phyloP scores from a whole-genome alignment of 92 coral and sea anemone species.

The Palythoa heliodiscus region DNA sequence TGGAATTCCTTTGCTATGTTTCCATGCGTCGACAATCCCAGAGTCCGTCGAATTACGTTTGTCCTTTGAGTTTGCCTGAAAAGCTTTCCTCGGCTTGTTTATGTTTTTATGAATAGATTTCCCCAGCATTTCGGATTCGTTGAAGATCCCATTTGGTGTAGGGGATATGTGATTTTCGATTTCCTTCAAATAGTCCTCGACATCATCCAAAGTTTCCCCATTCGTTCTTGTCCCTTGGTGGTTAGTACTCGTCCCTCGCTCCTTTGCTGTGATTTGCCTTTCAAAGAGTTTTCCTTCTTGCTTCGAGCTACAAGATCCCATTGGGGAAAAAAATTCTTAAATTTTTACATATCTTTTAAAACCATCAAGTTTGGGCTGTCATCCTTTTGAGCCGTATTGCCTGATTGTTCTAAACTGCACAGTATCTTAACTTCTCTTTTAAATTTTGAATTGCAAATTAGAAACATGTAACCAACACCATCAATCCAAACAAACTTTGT shows the following conservation, averaged over 20 bases:
- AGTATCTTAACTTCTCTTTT: no score
- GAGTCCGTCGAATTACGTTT: slow-evolving; percentile 40
- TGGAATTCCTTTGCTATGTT: slow-evolving; percentile 14
- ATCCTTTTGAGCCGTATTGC: neutral
- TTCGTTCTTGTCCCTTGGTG: neutral
- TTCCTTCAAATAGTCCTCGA: slow-evolving; percentile 28
- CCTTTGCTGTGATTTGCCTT: neutral
- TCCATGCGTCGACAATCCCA: slow-evolving; percentile 63
- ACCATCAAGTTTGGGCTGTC: no score
- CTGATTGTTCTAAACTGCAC: neutral
- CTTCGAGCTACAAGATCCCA: slow-evolving; percentile 36
- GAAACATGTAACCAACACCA: neutral
- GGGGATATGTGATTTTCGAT: neutral
- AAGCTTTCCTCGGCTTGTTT: slow-evolving; percentile 29
- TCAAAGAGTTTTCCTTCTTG: neutral
- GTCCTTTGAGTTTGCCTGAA: slow-evolving; percentile 32
- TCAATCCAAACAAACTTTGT: slow-evolving; percentile 5
- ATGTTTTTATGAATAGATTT: neutral
- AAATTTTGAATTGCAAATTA: slow-evolving; percentile 19
- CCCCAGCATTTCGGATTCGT: slow-evolving; percentile 14
- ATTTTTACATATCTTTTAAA: neutral
- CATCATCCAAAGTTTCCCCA: slow-evolving; percentile 15
- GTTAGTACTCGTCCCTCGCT: neutral
- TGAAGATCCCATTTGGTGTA: neutral
- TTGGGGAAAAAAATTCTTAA: slow-evolving; percentile 5